Percentiles rank a stretch among this genome's conserved stretches.
Conservation (phyloP, 2,888 invertebrate species). For the Brachyopa scutellaris region DNA sequence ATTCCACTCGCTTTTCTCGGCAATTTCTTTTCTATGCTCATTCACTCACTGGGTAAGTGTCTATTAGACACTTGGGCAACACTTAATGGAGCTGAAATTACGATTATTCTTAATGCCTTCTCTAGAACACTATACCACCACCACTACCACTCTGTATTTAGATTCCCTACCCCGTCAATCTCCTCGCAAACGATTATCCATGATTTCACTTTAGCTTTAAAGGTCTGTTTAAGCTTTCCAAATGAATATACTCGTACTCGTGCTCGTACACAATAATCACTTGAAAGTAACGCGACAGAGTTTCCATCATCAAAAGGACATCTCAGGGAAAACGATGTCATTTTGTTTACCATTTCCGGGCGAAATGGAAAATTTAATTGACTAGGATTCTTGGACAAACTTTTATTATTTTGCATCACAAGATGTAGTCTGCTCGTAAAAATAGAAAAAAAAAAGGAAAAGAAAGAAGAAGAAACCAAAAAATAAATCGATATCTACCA, state of each 20-base stretch:
- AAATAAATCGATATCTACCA: constrained; percentile 16
- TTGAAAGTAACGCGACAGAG: constrained; percentile 5
- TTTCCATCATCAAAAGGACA: constrained; percentile 41
- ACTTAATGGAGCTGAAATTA: constrained; percentile 46
- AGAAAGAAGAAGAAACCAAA: background rate
- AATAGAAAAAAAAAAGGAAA: constrained; percentile 9
- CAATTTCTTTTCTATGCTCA: constrained; percentile 12
- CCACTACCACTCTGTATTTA: background rate
- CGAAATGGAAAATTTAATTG: constrained; percentile 52
- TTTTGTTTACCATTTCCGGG: constrained; percentile 35
- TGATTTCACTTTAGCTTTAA: constrained; percentile 25
- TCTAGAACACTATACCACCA: background rate
- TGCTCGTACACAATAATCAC: background rate
- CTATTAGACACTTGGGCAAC: constrained; percentile 22
- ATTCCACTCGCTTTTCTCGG: background rate
- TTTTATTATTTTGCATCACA: constrained; percentile 14
- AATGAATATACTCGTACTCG: too few relatives aligned
- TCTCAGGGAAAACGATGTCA: constrained; percentile 16
- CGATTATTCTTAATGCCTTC: constrained; percentile 28
- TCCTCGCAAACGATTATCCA: constrained; percentile 26
- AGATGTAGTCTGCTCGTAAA: constrained; percentile 29
- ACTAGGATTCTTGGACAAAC: constrained; percentile 20
- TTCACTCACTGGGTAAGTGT: constrained; percentile 14
- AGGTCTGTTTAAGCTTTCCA: background rate
- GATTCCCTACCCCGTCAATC: background rate